phyloP scores from a whole-genome alignment of 1,140 invertebrate genomes.

The Agrilus planipennis region DNA sequence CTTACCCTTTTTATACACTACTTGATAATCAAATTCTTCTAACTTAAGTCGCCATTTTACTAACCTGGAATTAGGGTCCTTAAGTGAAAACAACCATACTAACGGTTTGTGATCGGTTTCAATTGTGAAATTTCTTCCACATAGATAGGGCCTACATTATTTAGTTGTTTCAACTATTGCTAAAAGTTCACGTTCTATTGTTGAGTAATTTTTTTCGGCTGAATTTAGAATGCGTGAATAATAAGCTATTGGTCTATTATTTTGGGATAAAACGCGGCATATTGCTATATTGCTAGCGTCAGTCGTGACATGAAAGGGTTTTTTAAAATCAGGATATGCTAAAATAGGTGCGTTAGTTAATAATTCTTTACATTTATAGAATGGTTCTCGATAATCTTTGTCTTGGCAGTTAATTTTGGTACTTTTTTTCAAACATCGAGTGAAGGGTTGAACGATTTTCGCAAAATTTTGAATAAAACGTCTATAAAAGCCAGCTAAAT shows the following conservation, averaged over 20 bases:
- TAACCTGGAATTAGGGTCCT: conserved; percentile 1
- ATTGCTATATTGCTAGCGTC: conserved; percentile 14
- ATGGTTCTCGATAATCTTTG: conserved; percentile 7
- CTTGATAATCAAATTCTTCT: conserved; percentile 5
- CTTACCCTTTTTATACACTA: conserved; percentile 29
- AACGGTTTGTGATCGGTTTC: conserved; percentile 2
- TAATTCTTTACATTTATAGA: conserved; percentile 11
- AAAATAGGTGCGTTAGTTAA: neutral
- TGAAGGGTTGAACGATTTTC: conserved; percentile 13
- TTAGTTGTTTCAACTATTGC: neutral
- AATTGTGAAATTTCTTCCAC: neutral
- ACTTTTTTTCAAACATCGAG: no score
- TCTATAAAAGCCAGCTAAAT: conserved; percentile 30
- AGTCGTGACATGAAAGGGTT: conserved; percentile 21
- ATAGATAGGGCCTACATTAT: neutral
- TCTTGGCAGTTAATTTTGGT: conserved; percentile 5
- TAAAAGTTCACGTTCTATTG: no score
- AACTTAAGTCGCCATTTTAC: conserved; percentile 16
- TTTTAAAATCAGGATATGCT: conserved; percentile 5
- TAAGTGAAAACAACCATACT: neutral
- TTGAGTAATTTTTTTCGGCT: no score
- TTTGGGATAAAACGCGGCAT: conserved; percentile 5
- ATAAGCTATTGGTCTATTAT: conserved; percentile 1
- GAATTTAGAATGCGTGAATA: no score
- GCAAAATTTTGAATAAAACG: conserved; percentile 24